These are phyloP conservation scores for Cuniculus paca DNA, from an alignment of 2,797 vertebrate species.

Conservation along the genomic window DNA sequence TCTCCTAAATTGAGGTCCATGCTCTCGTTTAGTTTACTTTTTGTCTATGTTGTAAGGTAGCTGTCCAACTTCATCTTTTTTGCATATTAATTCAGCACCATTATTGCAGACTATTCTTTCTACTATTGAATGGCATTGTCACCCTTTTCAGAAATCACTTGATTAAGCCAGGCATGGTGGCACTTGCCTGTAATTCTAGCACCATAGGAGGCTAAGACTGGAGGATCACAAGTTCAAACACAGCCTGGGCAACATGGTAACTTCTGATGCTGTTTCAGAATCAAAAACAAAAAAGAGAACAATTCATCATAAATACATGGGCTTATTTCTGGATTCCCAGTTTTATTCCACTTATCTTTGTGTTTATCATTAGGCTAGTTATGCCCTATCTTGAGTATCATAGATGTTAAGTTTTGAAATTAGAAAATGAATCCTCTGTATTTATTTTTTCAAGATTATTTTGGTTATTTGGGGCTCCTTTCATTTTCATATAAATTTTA, in stretches of 20 bases:
- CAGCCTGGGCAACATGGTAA: not conserved
- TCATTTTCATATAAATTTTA: not conserved
- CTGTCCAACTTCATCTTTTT: not conserved
- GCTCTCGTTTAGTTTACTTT: not conserved
- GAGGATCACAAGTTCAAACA: not conserved
- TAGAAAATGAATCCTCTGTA: not conserved
- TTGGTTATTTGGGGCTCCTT: conserved; percentile 1
- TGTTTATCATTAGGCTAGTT: not conserved
- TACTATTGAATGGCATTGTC: not conserved
- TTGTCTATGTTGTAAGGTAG: not conserved
- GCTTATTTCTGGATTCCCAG: not conserved
- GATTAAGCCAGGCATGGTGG: not conserved
- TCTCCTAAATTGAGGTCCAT: not conserved
- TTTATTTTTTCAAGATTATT: conserved; percentile 1
- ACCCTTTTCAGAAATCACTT: not conserved
- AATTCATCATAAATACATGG: not conserved
- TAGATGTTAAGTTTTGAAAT: not conserved
- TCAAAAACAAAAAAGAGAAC: not conserved
- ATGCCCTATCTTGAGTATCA: not conserved
- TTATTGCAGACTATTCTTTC: not conserved
- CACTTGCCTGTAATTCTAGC: not conserved
- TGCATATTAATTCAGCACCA: not conserved
- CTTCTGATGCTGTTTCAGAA: not conserved
- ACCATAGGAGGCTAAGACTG: not conserved
- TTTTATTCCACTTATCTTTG: not conserved